These are phyloP conservation scores for Pavo muticus DNA, from an alignment of 2,113 vertebrate genomes.

Conservation along the genomic window DNA sequence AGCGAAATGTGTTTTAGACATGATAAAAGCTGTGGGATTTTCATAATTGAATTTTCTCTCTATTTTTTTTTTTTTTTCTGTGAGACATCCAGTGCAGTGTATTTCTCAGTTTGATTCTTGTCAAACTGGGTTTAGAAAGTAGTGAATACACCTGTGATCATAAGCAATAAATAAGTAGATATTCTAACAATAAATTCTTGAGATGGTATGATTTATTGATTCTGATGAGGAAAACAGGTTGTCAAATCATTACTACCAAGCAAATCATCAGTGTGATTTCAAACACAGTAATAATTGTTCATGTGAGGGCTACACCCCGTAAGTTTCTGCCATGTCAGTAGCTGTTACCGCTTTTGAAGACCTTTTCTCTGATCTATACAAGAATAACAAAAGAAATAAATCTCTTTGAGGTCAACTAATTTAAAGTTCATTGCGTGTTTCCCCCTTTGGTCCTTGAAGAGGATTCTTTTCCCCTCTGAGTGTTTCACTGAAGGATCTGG, in stretches of 20 bases:
- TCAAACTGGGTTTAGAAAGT: not conserved
- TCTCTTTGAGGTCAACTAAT: not conserved
- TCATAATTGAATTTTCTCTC: not conserved
- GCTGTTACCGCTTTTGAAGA: not conserved
- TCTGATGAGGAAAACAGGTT: not conserved
- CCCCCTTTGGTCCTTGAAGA: not conserved
- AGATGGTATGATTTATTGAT: not conserved
- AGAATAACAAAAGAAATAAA: not conserved
- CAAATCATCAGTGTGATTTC: not conserved
- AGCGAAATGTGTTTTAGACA: rapidly evolving
- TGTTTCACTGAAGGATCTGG: not conserved
- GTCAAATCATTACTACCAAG: not conserved
- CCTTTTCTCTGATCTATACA: not conserved
- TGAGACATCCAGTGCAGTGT: not conserved
- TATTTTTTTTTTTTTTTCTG: not conserved
- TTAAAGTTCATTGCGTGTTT: not conserved
- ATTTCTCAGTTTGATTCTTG: not conserved
- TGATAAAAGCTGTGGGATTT: not conserved
- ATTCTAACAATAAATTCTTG: not conserved
- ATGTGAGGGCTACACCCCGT: not conserved
- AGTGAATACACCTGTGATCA: not conserved
- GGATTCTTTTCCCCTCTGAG: not conserved
- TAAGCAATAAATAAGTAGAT: not conserved
- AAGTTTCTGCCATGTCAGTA: not conserved
- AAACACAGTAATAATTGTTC: not conserved